Percentiles rank a stretch among this genome's conserved stretches.
Evolutionary conservation across 2,797 vertebrate species (phyloP).

Genomic region (Lacerta bilineata): DNA sequence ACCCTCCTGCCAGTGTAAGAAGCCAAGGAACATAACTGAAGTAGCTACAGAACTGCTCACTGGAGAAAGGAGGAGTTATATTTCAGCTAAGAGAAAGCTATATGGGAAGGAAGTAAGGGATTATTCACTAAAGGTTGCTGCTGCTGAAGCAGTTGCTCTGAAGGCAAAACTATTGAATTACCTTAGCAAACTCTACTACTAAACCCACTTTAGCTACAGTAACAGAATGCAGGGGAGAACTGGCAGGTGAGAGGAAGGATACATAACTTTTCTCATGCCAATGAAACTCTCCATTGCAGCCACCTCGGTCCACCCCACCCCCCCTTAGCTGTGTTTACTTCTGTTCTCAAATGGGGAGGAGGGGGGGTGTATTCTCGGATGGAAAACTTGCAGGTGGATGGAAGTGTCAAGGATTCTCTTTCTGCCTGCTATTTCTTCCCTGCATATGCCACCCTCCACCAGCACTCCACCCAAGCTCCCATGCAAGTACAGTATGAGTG

Average conservation of each 20-base stretch:
- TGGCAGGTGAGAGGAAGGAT: neutral
- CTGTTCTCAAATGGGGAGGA: neutral
- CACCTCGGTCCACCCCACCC: neutral
- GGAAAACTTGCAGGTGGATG: neutral
- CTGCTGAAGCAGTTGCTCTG: neutral
- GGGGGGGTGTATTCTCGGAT: neutral
- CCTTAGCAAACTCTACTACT: neutral
- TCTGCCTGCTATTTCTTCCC: neutral
- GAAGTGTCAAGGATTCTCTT: neutral
- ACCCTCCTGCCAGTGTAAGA: neutral
- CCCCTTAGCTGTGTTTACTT: neutral
- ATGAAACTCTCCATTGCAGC: neutral
- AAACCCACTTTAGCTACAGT: neutral
- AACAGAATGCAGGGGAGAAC: neutral
- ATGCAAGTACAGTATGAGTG: neutral
- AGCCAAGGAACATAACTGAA: neutral
- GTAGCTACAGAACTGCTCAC: neutral
- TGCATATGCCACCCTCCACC: neutral
- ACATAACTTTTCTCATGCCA: neutral
- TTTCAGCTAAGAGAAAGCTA: too few species aligned
- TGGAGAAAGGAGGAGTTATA: neutral
- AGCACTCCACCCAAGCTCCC: neutral
- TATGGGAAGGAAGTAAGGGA: neutral
- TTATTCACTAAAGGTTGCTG: neutral
- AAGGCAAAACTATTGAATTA: neutral